Evolutionary conservation across 2,888 invertebrate species (phyloP).

Genomic region (Dione vanillae): DNA sequence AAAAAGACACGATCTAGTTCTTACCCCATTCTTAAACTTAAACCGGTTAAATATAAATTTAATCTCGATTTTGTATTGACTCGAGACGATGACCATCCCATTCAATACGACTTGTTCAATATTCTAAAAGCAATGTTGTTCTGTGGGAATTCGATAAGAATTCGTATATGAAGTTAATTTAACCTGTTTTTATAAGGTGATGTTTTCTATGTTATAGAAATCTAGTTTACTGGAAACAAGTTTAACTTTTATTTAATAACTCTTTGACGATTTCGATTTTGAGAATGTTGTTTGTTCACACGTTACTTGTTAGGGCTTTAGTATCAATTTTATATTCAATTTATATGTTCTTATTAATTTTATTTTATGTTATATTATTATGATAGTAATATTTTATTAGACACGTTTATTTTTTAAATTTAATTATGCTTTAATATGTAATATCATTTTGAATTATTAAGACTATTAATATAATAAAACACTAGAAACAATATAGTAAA

Average conservation of each 20-base stretch:
- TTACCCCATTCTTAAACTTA: constrained; percentile 38
- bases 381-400: neutral
- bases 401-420: no score
- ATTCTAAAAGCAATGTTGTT: constrained; percentile 41
- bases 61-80: constrained; percentile 49
- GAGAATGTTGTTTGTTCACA: constrained; percentile 2
- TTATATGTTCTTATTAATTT: neutral
- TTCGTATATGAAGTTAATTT: constrained; percentile 48
- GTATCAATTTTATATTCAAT: neutral
- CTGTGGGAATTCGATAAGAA: constrained; percentile 61
- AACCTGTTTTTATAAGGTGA: constrained; percentile 58
- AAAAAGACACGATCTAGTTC: constrained; percentile 36
- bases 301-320: neutral
- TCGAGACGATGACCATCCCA: constrained; percentile 51
- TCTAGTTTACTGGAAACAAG: constrained; percentile 57
- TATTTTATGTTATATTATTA: neutral
- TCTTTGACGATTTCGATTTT: neutral
- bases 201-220: constrained; percentile 42
- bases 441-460: no score
- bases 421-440: no score
- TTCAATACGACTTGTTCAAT: constrained; percentile 61
- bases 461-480: no score
- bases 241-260: constrained; percentile 24
- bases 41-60: constrained; percentile 44
- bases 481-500: no score